Conservation (phyloP, 2,888 invertebrate genomes). For the Altica lythri region DNA sequence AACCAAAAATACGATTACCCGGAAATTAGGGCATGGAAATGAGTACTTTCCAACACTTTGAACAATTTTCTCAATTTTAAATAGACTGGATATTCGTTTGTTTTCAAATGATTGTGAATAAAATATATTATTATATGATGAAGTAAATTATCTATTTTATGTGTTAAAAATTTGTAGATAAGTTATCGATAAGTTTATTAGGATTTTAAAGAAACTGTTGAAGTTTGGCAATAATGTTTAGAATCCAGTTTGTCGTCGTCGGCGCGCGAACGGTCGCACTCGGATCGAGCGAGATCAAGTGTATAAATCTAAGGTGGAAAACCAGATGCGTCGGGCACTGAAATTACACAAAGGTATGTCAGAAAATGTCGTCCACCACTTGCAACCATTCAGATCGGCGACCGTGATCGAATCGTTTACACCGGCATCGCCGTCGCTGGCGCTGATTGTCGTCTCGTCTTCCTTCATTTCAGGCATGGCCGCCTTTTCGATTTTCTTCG, state of each 20-base stretch:
- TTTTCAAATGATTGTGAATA: no score
- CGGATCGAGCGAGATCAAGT: conserved; percentile 12
- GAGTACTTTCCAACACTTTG: no score
- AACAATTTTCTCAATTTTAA: no score
- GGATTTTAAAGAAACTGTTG: no score
- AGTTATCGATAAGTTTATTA: no score
- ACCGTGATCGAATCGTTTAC: neutral
- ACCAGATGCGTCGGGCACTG: conserved; percentile 62
- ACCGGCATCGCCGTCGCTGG: conserved; percentile 1
- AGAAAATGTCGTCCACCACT: conserved; percentile 19
- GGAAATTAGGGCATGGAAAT: no score
- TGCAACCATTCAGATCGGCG: neutral
- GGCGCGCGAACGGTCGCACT: conserved; percentile 10
- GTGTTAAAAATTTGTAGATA: no score
- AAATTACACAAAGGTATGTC: conserved; percentile 63
- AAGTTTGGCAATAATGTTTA: neutral
- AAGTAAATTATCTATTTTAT: no score
- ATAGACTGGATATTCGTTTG: no score
- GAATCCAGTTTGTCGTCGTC: conserved; percentile 11
- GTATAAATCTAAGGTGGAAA: conserved; percentile 26
- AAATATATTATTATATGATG: no score
- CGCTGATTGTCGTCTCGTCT: conserved; percentile 11
- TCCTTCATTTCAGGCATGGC: conserved; percentile 14
- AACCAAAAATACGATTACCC: no score
- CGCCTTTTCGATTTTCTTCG: conserved; percentile 10